Conservation (phyloP, 2,113 vertebrate species). For the Butastur rufipennis region DNA sequence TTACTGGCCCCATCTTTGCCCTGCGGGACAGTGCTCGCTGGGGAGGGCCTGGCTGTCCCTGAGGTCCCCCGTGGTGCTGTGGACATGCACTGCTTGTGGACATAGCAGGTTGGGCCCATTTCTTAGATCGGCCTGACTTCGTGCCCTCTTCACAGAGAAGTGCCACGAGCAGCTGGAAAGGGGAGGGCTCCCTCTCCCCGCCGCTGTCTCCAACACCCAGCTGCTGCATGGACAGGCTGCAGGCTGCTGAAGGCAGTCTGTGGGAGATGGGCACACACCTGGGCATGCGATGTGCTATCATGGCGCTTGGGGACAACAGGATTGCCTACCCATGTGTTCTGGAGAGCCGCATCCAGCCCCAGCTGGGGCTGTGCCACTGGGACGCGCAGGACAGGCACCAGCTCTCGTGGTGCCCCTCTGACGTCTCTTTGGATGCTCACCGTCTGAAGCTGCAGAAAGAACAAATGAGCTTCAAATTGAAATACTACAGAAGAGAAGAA, state of each 20-base stretch:
- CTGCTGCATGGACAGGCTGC: not conserved
- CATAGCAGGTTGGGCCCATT: not conserved
- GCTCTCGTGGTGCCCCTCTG: accelerated
- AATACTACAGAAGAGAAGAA: not conserved
- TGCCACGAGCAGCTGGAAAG: accelerated
- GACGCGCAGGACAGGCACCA: accelerated
- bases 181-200: accelerated
- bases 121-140: not conserved
- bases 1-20: not conserved
- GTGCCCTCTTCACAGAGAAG: not conserved
- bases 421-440: not conserved
- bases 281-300: accelerated
- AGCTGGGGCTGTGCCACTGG: not conserved
- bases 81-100: not conserved
- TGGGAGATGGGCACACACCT: not conserved
- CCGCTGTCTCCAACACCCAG: not conserved
- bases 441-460: not conserved
- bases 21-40: accelerated
- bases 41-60: not conserved
- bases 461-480: not conserved
- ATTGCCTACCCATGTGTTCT: not conserved
- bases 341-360: not conserved
- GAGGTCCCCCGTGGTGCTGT: not conserved
- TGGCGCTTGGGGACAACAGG: accelerated
- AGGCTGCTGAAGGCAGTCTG: not conserved